A percentile compares a stretch with the other conserved stretches of the same genome.
These are phyloP conservation scores for Mya arenaria DNA, from an alignment of 1,140 invertebrate species.

Conservation along the genomic window DNA sequence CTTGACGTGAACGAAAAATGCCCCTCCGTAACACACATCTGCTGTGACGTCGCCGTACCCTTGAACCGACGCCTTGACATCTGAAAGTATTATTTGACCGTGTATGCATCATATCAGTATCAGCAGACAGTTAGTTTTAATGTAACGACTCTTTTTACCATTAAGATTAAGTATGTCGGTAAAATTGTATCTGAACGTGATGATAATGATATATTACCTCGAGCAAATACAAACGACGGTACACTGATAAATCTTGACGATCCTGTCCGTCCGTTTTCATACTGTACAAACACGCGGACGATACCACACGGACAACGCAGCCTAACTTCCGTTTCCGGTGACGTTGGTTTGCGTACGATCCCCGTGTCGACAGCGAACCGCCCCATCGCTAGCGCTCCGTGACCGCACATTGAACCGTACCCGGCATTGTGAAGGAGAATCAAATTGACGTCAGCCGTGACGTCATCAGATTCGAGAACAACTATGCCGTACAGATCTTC, in stretches of 20 bases:
- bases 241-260: slow-evolving; percentile 76
- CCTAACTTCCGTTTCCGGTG: slow-evolving; percentile 70
- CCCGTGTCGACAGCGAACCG: slow-evolving; percentile 69
- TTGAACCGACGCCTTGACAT: slow-evolving; percentile 62
- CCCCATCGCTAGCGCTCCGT: slow-evolving; percentile 76
- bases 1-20: slow-evolving; percentile 75
- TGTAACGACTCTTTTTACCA: background rate
- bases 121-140: background rate
- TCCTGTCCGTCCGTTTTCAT: slow-evolving; percentile 57
- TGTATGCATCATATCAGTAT: background rate
- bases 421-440: slow-evolving; percentile 80
- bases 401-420: slow-evolving; percentile 80
- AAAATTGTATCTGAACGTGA: background rate
- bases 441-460: slow-evolving; percentile 72
- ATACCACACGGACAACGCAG: slow-evolving; percentile 78
- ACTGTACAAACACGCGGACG: slow-evolving; percentile 68
- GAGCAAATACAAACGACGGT: slow-evolving; percentile 71
- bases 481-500: slow-evolving; percentile 76
- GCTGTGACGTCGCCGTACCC: slow-evolving; percentile 65
- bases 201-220: slow-evolving; percentile 49
- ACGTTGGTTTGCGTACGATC: slow-evolving; percentile 54
- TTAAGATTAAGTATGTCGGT: background rate
- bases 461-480: slow-evolving; percentile 66
- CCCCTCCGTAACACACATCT: slow-evolving; percentile 78
- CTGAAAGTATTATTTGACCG: slow-evolving; percentile 47